phyloP scores from a whole-genome alignment of 2,113 vertebrate genomes.

The Myrmecobius fasciatus region DNA sequence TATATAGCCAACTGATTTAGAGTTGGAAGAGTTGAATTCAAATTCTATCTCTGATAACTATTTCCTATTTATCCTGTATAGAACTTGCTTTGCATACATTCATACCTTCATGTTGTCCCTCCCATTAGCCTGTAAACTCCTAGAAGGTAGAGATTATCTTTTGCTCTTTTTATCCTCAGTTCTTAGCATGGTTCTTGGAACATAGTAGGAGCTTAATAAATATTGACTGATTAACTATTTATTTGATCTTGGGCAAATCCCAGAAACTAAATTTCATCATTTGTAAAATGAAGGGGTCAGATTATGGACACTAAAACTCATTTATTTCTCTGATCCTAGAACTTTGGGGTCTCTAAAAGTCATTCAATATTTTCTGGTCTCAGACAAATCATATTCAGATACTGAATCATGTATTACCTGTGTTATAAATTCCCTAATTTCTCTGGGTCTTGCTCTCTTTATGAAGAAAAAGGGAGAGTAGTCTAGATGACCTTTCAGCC shows the following conservation, averaged over 20 bases:
- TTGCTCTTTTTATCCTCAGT: neutral
- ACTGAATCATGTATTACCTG: neutral
- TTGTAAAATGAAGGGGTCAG: neutral
- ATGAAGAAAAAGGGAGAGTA: neutral
- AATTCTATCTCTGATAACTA: neutral
- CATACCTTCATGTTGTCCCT: neutral
- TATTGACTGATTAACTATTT: neutral
- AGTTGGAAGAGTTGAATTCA: neutral
- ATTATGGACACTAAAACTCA: neutral
- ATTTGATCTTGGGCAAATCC: neutral
- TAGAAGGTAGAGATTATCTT: neutral
- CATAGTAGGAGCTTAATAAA: neutral
- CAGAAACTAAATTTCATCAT: neutral
- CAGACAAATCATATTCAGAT: neutral
- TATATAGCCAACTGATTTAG: no score
- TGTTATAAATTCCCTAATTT: neutral
- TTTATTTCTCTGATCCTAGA: neutral
- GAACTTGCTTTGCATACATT: neutral
- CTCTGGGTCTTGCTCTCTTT: neutral
- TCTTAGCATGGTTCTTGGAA: neutral
- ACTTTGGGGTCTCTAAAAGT: neutral
- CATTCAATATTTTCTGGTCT: neutral
- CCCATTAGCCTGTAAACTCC: neutral
- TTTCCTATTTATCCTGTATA: neutral
- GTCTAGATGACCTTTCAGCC: neutral